phyloP scores from a whole-genome alignment of 1,140 invertebrate species.

The Daktulosphaira vitifoliae region DNA sequence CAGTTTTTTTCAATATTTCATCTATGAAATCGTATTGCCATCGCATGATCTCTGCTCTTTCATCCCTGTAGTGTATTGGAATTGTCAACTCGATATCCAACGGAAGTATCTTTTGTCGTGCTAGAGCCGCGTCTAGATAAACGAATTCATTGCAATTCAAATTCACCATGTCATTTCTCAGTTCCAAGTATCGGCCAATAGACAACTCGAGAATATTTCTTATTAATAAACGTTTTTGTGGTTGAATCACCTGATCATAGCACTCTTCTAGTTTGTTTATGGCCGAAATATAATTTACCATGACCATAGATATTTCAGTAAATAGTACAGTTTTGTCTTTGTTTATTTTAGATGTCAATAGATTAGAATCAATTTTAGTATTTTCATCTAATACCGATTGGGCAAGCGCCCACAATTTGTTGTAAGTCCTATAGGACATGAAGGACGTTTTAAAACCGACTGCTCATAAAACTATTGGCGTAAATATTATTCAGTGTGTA shows the following conservation, averaged over 20 bases:
- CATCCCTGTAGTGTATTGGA: conserved; percentile 59
- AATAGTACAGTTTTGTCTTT: conserved; percentile 54
- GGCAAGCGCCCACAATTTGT: conserved; percentile 55
- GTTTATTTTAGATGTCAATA: conserved; percentile 53
- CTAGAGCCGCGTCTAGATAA: conserved; percentile 71
- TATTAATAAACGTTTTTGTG: conserved; percentile 77
- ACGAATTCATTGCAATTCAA: conserved; percentile 76
- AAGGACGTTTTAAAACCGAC: background rate
- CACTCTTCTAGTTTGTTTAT: conserved; percentile 66
- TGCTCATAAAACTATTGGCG: background rate
- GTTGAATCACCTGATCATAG: conserved; percentile 85
- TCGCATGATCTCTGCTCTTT: conserved; percentile 54
- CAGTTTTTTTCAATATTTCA: conserved; percentile 56
- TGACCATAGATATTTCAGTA: conserved; percentile 52
- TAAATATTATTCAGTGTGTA: background rate
- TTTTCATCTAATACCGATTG: conserved; percentile 56
- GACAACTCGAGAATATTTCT: conserved; percentile 67
- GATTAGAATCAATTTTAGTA: conserved; percentile 53
- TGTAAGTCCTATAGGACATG: conserved; percentile 67
- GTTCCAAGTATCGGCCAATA: conserved; percentile 63
- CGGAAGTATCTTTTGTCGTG: conserved; percentile 50
- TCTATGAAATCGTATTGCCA: conserved; percentile 55
- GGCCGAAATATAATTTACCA: conserved; percentile 70
- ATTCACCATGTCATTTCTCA: conserved; percentile 77
- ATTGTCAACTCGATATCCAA: conserved; percentile 45